These are phyloP conservation scores for Hecatera dysodea DNA, from an alignment of 2,888 invertebrate genomes.

Conservation along the genomic window DNA sequence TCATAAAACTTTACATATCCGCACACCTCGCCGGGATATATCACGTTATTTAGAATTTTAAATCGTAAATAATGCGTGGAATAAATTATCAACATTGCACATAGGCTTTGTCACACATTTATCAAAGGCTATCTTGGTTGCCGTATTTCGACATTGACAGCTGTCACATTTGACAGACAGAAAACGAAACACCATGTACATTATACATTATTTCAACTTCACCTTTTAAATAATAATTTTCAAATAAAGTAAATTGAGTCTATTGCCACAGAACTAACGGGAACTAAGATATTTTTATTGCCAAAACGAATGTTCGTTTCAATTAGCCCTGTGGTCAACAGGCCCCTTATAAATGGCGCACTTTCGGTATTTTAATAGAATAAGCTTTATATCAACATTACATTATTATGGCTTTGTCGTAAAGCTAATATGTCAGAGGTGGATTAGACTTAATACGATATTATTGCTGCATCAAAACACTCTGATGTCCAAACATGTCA, in stretches of 20 bases:
- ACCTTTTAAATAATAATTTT: slow-evolving; percentile 29
- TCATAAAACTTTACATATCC: slow-evolving; percentile 53
- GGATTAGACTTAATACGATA: slow-evolving; percentile 40
- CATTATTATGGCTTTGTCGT: slow-evolving; percentile 67
- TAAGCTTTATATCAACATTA: slow-evolving; percentile 54
- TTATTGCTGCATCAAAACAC: slow-evolving; percentile 13
- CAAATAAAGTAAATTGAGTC: slow-evolving; percentile 23
- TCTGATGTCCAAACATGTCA: slow-evolving; percentile 6
- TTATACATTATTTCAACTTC: slow-evolving; percentile 49
- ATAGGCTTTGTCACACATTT: slow-evolving; percentile 55
- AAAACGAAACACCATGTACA: slow-evolving; percentile 61
- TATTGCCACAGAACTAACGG: slow-evolving; percentile 33
- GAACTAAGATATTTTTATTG: slow-evolving; percentile 28
- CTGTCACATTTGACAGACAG: slow-evolving; percentile 64
- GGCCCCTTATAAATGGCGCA: slow-evolving; percentile 30
- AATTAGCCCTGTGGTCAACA: slow-evolving; percentile 32
- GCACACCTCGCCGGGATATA: slow-evolving; percentile 64
- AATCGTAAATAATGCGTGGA: slow-evolving; percentile 70
- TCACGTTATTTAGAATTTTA: slow-evolving; percentile 69
- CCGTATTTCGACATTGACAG: slow-evolving; percentile 58
- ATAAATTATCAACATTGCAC: slow-evolving; percentile 66
- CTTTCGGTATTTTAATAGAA: slow-evolving; percentile 43
- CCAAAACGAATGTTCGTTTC: slow-evolving; percentile 8
- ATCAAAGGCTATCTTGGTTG: slow-evolving; percentile 55
- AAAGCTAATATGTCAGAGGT: slow-evolving; percentile 63